Conservation (phyloP, 2,888 invertebrate species). For the Parelbella ahira region DNA sequence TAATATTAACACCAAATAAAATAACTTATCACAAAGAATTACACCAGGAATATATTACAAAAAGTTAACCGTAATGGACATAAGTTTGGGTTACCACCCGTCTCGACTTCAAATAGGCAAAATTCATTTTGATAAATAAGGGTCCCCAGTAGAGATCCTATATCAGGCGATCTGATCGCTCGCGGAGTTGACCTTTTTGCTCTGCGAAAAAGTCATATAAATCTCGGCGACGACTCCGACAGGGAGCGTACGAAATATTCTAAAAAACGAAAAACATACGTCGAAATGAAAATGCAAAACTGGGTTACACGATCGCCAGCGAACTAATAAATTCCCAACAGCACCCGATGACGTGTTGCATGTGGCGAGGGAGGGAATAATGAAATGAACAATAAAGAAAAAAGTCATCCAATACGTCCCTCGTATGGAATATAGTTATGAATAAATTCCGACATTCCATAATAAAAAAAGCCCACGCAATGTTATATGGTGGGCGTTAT, state of each 20-base stretch:
- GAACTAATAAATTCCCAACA: not conserved
- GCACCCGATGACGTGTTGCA: slow-evolving; percentile 5
- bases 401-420: slow-evolving; percentile 6
- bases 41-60: not conserved
- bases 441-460: slow-evolving; percentile 33
- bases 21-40: no score
- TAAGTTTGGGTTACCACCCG: not conserved
- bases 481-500: slow-evolving; percentile 30
- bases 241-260: not conserved
- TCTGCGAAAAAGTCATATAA: slow-evolving; percentile 10
- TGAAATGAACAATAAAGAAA: slow-evolving; percentile 14
- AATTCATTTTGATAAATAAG: slow-evolving; percentile 14
- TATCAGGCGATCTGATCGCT: slow-evolving; percentile 11
- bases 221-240: slow-evolving; percentile 6
- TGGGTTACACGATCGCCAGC: not conserved
- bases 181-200: slow-evolving; percentile 5
- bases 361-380: slow-evolving; percentile 6
- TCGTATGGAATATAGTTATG: slow-evolving; percentile 28
- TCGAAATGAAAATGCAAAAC: not conserved
- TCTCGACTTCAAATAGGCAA: slow-evolving; percentile 2
- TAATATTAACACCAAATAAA: slow-evolving; percentile 1
- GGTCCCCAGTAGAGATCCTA: no score
- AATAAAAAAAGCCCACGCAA: slow-evolving; percentile 42
- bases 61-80: not conserved
- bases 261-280: slow-evolving; percentile 2